Percentiles rank a stretch among this genome's conserved stretches.
Conservation (phyloP, 2,113 vertebrate genomes). For the Mandrillus leucophaeus region DNA sequence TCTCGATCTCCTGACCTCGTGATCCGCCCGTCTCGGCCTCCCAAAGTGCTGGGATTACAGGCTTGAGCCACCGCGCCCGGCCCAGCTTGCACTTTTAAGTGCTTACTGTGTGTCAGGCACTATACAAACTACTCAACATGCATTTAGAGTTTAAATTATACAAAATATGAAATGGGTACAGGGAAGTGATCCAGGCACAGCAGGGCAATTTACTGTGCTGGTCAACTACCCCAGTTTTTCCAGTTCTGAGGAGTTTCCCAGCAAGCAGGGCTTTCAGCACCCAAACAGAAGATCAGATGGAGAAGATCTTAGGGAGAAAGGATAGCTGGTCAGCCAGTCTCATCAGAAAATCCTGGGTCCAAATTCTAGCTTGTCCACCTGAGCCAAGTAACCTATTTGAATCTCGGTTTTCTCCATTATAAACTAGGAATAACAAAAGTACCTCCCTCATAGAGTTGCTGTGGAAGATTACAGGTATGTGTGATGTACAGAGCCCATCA, state of each 20-base stretch:
- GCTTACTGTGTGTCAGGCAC: neutral
- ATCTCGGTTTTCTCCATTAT: neutral
- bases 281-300: neutral
- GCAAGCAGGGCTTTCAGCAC: neutral
- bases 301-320: neutral
- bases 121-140: neutral
- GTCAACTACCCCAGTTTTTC: neutral
- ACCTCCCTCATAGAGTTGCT: neutral
- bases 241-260: neutral
- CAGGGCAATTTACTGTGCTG: neutral
- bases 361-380: neutral
- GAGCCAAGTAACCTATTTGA: neutral
- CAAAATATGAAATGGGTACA: neutral
- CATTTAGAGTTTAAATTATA: neutral
- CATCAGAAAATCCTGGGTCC: neutral
- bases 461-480: neutral
- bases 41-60: no score
- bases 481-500: neutral
- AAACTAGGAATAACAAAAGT: neutral
- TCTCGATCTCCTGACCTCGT: no score
- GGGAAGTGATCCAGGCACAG: neutral
- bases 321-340: neutral
- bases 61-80: no score
- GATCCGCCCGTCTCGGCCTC: no score
- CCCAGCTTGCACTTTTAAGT: neutral